These are phyloP conservation scores for Taurulus bubalis DNA, from an alignment of 2,113 vertebrate species.

Conservation along the genomic window DNA sequence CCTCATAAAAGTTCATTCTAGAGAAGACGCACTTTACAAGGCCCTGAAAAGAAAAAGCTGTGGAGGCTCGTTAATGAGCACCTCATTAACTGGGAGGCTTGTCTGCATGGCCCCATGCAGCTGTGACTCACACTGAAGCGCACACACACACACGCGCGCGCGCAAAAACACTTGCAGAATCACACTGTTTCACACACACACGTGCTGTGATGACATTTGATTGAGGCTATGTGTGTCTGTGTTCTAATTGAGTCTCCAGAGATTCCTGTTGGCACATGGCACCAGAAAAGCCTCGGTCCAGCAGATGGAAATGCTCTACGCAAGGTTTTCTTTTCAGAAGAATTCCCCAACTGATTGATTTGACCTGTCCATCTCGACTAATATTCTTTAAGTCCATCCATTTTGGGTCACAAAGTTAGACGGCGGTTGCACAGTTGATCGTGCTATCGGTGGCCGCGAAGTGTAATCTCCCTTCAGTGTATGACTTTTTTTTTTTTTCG, in stretches of 20 bases:
- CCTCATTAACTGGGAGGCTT: constrained; percentile 64
- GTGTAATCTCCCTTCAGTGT: too few species aligned
- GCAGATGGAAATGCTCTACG: constrained; percentile 41
- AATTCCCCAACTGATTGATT: neutral
- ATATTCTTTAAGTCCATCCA: too few species aligned
- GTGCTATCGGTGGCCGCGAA: too few species aligned
- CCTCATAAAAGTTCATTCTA: constrained; percentile 33
- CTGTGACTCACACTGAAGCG: constrained; percentile 35
- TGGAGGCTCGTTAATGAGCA: constrained; percentile 65
- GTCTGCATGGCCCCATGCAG: constrained; percentile 40
- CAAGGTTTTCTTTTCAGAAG: constrained; percentile 2
- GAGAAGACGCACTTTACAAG: constrained; percentile 50
- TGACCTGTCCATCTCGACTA: neutral
- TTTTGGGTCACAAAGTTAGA: too few species aligned
- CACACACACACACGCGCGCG: neutral
- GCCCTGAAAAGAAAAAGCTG: constrained; percentile 18
- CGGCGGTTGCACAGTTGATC: too few species aligned
- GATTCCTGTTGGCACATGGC: constrained; percentile 45
- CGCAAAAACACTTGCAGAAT: neutral
- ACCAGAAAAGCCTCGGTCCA: constrained; percentile 24
- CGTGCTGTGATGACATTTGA: constrained; percentile 66
- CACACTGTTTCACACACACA: constrained; percentile 10
- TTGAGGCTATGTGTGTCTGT: constrained; percentile 46
- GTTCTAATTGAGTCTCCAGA: constrained; percentile 73
- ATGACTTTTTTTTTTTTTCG: too few species aligned